Conservation (phyloP, 2,113 vertebrate species). For the Gymnorhina tibicen region DNA sequence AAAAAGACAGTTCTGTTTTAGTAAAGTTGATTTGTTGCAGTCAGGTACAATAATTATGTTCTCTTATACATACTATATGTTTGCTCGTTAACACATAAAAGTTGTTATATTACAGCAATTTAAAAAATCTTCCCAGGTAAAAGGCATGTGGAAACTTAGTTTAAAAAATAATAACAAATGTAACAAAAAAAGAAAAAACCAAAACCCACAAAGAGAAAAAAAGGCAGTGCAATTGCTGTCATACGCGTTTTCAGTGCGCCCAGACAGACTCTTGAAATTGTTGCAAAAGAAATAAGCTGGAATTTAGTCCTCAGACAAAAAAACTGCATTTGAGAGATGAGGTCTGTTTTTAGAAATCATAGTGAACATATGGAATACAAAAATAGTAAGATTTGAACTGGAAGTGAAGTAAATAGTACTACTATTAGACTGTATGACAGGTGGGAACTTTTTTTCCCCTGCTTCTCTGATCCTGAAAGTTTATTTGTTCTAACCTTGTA, state of each 20-base stretch:
- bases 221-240: neutral
- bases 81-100: neutral
- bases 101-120: neutral
- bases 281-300: neutral
- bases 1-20: slow-evolving; percentile 64
- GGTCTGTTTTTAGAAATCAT: neutral
- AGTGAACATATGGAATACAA: neutral
- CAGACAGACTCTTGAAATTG: neutral
- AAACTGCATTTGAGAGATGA: neutral
- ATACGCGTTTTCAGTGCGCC: neutral
- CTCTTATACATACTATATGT: neutral
- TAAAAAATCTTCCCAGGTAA: neutral
- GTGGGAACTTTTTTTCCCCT: neutral
- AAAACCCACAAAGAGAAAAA: neutral
- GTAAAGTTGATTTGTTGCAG: slow-evolving; percentile 57
- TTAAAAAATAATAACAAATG: neutral
- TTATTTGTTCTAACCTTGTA: slow-evolving; percentile 61
- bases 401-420: neutral
- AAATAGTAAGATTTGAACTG: neutral
- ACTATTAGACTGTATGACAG: neutral
- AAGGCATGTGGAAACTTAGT: neutral
- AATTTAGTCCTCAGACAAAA: neutral
- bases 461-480: slow-evolving; percentile 33
- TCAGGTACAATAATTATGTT: slow-evolving; percentile 48
- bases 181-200: neutral